Evolutionary conservation across 2,888 invertebrate species (phyloP), one percentile per base, ranked within the genome.

Genomic region (Cerceris ruficornis): DNA sequence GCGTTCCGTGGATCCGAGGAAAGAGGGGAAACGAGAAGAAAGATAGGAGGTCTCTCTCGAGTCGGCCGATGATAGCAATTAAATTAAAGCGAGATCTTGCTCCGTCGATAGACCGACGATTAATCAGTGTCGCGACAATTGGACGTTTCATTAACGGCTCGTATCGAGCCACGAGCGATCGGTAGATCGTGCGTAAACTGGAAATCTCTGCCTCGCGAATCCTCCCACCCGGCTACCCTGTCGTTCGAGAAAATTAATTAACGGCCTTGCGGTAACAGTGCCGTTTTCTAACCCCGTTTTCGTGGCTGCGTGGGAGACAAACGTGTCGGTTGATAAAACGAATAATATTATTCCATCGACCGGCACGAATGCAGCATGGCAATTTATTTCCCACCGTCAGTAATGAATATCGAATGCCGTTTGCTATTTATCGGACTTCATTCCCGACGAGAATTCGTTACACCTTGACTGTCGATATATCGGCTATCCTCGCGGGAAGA

Each of bases 111-210:
- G 88, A 85, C 72, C 76, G 74, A 82, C 89, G 87, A 91, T 91
- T 90, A 90, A 91, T 91, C 90, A 90, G 88, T 81, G 80, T 81
- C 85, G 85, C 84, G 89, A 90, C 89, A 88, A 89, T 89, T 83
- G 86, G 89, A 88, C 88, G 88, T 89, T 89, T 89, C 88, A 89
- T 89, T 89, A 90, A 89, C 87, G 84, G 82, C 73, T 64, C 58
- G 58, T 9, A 55, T 42, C 41, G 41, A 59, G 46, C 60, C 28
- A 14, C 62, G 61, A 42, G 7, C 39, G 50, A 46, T 28, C 28
- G 28, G 55, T 11, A 39, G n/a, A 17, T 42, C 8, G 41, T 43
- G 64, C 17, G 39, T 39, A 60, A 43, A 13, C 58, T 15, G 41
- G 13, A 41, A 39, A n/a, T 42, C 7, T 42, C 50, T 7, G 50